Evolutionary conservation across 2,113 vertebrate species (phyloP).

Genomic region (Corvus cornix): DNA sequence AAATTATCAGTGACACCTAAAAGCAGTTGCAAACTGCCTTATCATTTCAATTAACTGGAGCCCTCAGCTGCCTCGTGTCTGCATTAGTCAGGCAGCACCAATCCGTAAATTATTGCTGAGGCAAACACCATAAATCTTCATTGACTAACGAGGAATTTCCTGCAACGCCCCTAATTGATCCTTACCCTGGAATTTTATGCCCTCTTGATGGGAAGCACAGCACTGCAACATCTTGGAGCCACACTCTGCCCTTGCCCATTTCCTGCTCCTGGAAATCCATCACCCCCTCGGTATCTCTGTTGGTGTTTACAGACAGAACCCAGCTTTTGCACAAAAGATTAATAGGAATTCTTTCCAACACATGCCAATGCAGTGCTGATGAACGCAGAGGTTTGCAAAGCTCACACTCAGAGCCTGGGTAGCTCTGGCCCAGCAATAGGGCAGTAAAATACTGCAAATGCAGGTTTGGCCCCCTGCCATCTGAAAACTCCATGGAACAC

Average conservation of each 20-base stretch:
- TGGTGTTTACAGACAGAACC: not conserved
- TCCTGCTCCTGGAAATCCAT: not conserved
- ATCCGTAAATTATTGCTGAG: constrained; percentile 31
- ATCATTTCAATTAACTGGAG: constrained; percentile 14
- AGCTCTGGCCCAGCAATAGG: not conserved
- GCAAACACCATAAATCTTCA: constrained; percentile 43
- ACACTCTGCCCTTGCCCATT: not conserved
- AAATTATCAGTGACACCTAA: constrained; percentile 43
- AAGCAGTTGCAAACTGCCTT: constrained; percentile 43
- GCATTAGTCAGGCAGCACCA: constrained; percentile 16
- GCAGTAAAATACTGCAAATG: not conserved
- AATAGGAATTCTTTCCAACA: not conserved
- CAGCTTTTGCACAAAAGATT: not conserved
- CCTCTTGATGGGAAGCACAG: not conserved
- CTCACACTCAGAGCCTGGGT: not conserved
- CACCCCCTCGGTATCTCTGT: not conserved
- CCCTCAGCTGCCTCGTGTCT: constrained; percentile 39
- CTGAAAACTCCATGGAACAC: not conserved
- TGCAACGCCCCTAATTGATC: not conserved
- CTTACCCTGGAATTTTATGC: not conserved
- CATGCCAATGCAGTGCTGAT: not conserved
- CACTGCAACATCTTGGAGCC: not conserved
- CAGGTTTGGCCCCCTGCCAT: not conserved
- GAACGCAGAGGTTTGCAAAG: not conserved
- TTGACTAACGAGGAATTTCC: constrained; percentile 40